Conservation (phyloP, 2,113 vertebrate genomes). For the Epinephelus lanceolatus region DNA sequence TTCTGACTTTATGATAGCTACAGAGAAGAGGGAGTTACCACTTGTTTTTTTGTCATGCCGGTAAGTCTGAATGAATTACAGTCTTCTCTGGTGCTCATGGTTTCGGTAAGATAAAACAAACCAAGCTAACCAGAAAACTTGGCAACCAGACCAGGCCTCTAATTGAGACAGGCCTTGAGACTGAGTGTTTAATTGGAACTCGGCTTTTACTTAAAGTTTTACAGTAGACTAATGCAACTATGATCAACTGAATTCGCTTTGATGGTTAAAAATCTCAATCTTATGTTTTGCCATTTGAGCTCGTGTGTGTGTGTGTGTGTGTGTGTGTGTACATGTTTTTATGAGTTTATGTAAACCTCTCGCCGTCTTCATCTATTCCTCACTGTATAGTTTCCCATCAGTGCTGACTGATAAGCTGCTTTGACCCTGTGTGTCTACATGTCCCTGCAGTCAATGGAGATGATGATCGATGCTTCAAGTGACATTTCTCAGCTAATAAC, state of each 20-base stretch:
- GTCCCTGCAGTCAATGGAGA: conserved; percentile 72
- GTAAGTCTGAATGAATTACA: no score
- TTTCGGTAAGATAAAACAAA: no score
- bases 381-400: conserved; percentile 56
- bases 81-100: no score
- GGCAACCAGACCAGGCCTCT: no score
- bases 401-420: conserved; percentile 63
- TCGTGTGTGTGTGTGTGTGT: neutral
- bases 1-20: no score
- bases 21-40: no score
- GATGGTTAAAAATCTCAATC: neutral
- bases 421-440: conserved; percentile 72
- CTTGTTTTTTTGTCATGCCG: no score
- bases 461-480: conserved; percentile 81
- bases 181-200: no score
- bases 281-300: neutral
- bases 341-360: conserved; percentile 34
- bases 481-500: conserved; percentile 82
- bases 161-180: no score
- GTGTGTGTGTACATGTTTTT: neutral
- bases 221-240: neutral
- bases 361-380: conserved; percentile 27
- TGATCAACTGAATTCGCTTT: neutral
- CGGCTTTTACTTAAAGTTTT: no score
- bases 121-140: no score